Conservation (phyloP, 2,113 vertebrate genomes). For the Zosterops borbonicus region DNA sequence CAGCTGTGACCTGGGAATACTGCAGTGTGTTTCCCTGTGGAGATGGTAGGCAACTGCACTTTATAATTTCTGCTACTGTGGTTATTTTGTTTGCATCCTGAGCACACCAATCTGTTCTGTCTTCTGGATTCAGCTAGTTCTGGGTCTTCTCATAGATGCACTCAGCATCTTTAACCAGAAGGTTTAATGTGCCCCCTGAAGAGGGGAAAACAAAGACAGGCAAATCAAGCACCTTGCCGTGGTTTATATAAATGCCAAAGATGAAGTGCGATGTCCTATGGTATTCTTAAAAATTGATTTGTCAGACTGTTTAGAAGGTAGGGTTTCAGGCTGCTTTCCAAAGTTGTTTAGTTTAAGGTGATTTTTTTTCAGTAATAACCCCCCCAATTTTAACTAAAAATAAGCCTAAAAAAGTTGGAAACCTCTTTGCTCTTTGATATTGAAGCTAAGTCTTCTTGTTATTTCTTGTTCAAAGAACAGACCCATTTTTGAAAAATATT, state of each 20-base stretch:
- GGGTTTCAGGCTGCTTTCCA: background rate
- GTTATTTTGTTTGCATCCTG: background rate
- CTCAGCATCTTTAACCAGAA: background rate
- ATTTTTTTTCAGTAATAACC: background rate
- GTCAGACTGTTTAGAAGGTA: background rate
- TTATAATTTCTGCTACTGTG: background rate
- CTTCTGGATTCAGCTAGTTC: background rate
- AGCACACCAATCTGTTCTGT: accelerated
- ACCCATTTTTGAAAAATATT: background rate
- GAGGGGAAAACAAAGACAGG: background rate
- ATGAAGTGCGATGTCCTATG: background rate
- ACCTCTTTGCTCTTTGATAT: background rate
- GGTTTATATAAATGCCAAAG: background rate
- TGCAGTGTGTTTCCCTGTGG: conserved; percentile 80
- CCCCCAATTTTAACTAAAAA: background rate
- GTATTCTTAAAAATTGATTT: background rate
- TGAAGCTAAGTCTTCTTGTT: background rate
- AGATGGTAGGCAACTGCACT: conserved; percentile 44
- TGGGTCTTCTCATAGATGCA: background rate
- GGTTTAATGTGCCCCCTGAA: background rate
- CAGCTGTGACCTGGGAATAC: conserved; percentile 86
- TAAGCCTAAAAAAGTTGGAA: background rate
- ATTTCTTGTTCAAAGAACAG: background rate
- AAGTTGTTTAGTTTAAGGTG: background rate
- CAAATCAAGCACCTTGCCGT: accelerated